phyloP scores from a whole-genome alignment of 2,113 vertebrate species.

The Hippocampus comes region DNA sequence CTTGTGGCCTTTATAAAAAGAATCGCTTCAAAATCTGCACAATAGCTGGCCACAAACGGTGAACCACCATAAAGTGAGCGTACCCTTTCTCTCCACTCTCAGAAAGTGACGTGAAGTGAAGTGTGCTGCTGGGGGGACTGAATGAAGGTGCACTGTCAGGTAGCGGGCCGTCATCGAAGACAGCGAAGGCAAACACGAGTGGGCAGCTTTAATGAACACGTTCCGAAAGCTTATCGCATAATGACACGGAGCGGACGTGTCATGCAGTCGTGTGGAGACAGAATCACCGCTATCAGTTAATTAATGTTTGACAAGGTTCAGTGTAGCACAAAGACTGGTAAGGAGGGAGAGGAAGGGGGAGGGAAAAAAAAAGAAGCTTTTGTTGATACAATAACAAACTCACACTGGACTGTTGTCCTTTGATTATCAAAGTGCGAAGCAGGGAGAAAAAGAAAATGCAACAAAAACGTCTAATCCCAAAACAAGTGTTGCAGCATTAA shows the following conservation, averaged over 20 bases:
- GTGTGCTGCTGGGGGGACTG: not conserved
- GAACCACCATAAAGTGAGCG: no score
- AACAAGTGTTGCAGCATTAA: constrained; percentile 64
- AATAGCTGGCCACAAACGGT: no score
- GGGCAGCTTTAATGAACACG: constrained; percentile 50
- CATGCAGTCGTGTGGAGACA: constrained; percentile 32
- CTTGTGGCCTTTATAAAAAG: no score
- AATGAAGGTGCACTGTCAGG: constrained; percentile 24
- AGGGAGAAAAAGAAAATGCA: constrained; percentile 12
- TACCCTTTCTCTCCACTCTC: not conserved
- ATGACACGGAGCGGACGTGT: constrained; percentile 39
- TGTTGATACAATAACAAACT: constrained; percentile 64
- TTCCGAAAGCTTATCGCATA: constrained; percentile 36
- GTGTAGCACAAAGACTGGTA: constrained; percentile 65
- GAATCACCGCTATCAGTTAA: constrained; percentile 66
- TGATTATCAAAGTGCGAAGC: constrained; percentile 55
- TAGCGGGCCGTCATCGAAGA: constrained; percentile 23
- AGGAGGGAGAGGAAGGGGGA: constrained; percentile 26
- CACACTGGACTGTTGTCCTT: constrained; percentile 61
- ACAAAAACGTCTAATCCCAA: constrained; percentile 52
- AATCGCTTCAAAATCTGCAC: no score
- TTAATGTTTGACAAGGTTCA: constrained; percentile 70
- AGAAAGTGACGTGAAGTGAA: not conserved
- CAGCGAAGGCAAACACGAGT: constrained; percentile 38
- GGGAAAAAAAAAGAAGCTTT: constrained; percentile 24